Evolutionary conservation across 2,797 vertebrate genomes (phyloP), one percentile per base, ranked within the genome.

Genomic region (Scomberomorus guttatus): DNA sequence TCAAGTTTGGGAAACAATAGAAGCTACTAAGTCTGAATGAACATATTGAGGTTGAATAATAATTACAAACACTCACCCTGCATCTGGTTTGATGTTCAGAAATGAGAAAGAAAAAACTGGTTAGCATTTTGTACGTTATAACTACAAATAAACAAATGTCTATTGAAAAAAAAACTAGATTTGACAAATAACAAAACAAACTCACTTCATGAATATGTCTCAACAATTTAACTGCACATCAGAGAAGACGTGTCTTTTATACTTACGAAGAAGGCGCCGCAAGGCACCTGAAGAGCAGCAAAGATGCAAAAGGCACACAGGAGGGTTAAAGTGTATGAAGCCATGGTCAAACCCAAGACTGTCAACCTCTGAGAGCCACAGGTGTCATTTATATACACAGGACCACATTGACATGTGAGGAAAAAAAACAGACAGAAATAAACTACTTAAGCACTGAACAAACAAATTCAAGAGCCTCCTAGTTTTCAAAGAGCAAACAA

Each of bases 241-340:
- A n/a, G n/a, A n/a, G 42, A 34, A 5, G 0, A 55, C 0, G 12
- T 18, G 44, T 50, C 12, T 50, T 18, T 8, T 18, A 20, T 20
- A 50, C 46, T 50, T 8, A 18, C 17, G 5, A 18, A 46, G 7
- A 7, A 3, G 18, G 17, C 14, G 6, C 39, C 68, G 50, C 32
- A 15, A 12, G 84, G 54, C 51, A 83, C 78, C 73, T 85, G 83
- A 8, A 91, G 72, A 37, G 69, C 61, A 17, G 77, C 86, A 3
- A 77, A 32, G 39, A 92, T 51, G 32, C 77, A 68, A 17, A 85
- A 50, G 5, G 70, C 25, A 1, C 58, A 89, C 51, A 88, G 57
- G 76, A 87, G 61, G 15, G 25, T 42, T 3, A 77, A 18, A 15
- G 66, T 44, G 17, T 55, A 24, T 67, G 74, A 79, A 0, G 34